Evolutionary conservation across 2,888 invertebrate species (phyloP), one percentile per base, ranked within the genome.

Genomic region (Muscina levida): DNA sequence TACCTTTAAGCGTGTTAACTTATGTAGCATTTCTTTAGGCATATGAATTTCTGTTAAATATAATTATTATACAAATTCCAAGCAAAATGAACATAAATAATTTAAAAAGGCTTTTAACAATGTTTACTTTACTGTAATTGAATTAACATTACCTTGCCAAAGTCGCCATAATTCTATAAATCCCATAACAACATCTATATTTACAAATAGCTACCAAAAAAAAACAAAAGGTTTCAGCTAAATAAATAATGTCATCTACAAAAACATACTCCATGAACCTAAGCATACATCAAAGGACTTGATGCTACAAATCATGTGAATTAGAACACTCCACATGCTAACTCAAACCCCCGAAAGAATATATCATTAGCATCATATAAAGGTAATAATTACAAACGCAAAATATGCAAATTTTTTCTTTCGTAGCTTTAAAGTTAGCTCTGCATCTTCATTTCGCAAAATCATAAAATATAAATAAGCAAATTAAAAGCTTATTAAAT

Each of bases 401-500:
- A 77, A 77, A 46, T 68, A 68, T 74, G 81, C 81, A 81, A 77
- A 77, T 74, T 81, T 59, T 37, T 42, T 44, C 11, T 26, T 56
- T 42, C 44, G 2, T 57, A n/a, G 39, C 53, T 17, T 62, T 39
- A 24, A 70, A 31, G 31, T 31, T 31, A 31, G 31, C 8, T 31
- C 8, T 31, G 8, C 26, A 56, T 42, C 65, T 65, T 51, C 37
- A 39, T 77, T 74, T 77, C 46, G 57, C 56, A 84, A 85, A 84
- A 85, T 86, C 77, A 87, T 88, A 84, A 88, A 88, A 88, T 87
- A 85, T 85, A 87, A 85, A 88, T 86, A 83, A 85, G 87, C 87
- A 87, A 87, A 87, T 85, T 85, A 86, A 86, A 84, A 86, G 88
- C 84, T 66, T 84, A 82, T 82, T 82, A 82, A 79, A 76, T 79